phyloP scores from a whole-genome alignment of 2,888 invertebrate species.

The Caenorhabditis sp. region DNA sequence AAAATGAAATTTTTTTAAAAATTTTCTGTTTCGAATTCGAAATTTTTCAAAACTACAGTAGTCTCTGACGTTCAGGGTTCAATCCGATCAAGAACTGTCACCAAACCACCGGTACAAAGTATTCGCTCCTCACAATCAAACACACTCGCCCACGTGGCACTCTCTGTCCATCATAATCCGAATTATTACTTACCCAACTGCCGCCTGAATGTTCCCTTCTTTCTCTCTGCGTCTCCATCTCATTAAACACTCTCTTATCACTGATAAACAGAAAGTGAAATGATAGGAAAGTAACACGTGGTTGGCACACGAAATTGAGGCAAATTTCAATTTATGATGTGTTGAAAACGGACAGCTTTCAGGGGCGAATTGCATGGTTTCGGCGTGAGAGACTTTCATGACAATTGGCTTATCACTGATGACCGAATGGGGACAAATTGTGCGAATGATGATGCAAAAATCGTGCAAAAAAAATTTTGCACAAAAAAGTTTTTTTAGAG shows the following conservation, averaged over 20 bases:
- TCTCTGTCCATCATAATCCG: background rate
- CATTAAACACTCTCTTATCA: slow-evolving; percentile 2
- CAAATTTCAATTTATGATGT: slow-evolving; percentile 2
- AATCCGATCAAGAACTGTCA: too few relatives aligned
- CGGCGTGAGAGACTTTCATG: background rate
- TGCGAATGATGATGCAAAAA: too few relatives aligned
- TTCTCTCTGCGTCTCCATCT: background rate
- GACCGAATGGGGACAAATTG: background rate
- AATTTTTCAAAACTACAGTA: too few relatives aligned
- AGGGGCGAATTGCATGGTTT: background rate
- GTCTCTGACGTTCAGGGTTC: too few relatives aligned
- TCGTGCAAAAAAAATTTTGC: too few relatives aligned
- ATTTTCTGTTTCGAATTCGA: too few relatives aligned
- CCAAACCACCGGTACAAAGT: slow-evolving; percentile 1
- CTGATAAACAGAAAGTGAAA: slow-evolving; percentile 10
- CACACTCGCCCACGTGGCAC: too few relatives aligned
- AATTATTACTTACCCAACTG: background rate
- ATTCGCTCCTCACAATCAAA: background rate
- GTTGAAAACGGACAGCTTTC: background rate
- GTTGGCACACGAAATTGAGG: slow-evolving; percentile 22
- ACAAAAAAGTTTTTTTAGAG: too few relatives aligned
- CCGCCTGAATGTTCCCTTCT: background rate
- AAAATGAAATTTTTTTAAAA: too few relatives aligned
- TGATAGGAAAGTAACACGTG: slow-evolving; percentile 49
- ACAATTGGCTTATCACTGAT: background rate